Conservation (phyloP, 2,888 invertebrate genomes). For the Selenia dentaria region DNA sequence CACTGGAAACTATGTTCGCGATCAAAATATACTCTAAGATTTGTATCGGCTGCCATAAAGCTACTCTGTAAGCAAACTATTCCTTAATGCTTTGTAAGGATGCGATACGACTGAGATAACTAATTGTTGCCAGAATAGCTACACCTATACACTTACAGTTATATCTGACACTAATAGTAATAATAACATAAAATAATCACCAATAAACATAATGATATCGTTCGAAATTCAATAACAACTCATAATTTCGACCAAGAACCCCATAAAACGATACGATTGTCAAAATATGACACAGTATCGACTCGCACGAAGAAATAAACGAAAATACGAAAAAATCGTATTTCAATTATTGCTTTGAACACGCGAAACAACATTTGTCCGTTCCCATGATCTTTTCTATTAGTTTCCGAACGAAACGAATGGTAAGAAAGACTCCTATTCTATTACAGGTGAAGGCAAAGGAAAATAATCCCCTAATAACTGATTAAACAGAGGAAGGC, state of each 20-base stretch:
- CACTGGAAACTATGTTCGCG: too few species aligned
- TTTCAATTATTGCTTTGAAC: slow-evolving; percentile 71
- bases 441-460: slow-evolving; percentile 20
- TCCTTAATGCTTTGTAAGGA: too few species aligned
- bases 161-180: too few species aligned
- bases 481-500: slow-evolving; percentile 63
- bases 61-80: too few species aligned
- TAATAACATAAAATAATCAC: too few species aligned
- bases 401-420: slow-evolving; percentile 24
- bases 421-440: slow-evolving; percentile 20
- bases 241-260: slow-evolving; percentile 10
- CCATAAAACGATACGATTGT: slow-evolving; percentile 37
- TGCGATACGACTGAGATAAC: too few species aligned
- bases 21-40: too few species aligned
- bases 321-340: slow-evolving; percentile 56
- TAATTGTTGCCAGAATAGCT: too few species aligned
- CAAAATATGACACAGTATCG: slow-evolving; percentile 54
- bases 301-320: slow-evolving; percentile 65
- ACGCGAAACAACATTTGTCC: slow-evolving; percentile 70
- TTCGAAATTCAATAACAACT: slow-evolving; percentile 23
- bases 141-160: too few species aligned
- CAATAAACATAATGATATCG: slow-evolving; percentile 11
- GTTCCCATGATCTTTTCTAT: slow-evolving; percentile 65
- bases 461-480: slow-evolving; percentile 50
- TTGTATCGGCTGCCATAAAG: too few species aligned